Conservation (phyloP, 2,113 vertebrate genomes). For the Spheniscus mendiculus region DNA sequence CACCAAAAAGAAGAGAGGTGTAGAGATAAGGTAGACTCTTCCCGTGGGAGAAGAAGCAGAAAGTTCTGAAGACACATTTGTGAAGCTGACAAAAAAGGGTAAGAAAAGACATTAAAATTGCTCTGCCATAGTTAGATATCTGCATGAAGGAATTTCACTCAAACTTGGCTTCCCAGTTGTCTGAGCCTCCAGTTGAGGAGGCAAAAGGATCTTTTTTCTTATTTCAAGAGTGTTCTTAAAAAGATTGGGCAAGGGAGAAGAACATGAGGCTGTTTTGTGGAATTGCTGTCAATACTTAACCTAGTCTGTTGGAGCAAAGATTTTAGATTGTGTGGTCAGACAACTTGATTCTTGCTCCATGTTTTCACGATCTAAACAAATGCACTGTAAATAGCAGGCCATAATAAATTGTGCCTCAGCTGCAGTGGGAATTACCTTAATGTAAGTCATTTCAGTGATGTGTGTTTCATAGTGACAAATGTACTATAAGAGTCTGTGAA, state of each 20-base stretch:
- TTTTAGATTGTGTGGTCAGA: not conserved
- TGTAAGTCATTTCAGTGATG: not conserved
- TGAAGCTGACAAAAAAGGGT: not conserved
- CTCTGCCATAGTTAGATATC: not conserved
- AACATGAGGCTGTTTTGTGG: not conserved
- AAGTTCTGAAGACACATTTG: not conserved
- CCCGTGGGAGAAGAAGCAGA: not conserved
- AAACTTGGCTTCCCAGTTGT: not conserved
- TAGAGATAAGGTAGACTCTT: not conserved
- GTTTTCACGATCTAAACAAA: not conserved
- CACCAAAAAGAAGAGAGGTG: not conserved
- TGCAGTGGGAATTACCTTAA: not conserved
- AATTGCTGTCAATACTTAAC: not conserved
- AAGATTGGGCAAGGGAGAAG: not conserved
- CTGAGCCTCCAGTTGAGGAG: not conserved
- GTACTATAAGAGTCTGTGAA: fast-evolving
- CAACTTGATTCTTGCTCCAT: not conserved
- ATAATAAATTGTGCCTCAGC: not conserved
- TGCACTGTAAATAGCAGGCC: not conserved
- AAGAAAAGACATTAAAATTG: not conserved
- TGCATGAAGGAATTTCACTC: not conserved
- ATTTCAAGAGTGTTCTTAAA: not conserved
- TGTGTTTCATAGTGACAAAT: not conserved
- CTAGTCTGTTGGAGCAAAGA: not conserved
- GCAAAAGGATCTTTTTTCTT: not conserved